These are phyloP conservation scores for Falco rusticolus DNA, from an alignment of 2,797 vertebrate species.

Conservation along the genomic window DNA sequence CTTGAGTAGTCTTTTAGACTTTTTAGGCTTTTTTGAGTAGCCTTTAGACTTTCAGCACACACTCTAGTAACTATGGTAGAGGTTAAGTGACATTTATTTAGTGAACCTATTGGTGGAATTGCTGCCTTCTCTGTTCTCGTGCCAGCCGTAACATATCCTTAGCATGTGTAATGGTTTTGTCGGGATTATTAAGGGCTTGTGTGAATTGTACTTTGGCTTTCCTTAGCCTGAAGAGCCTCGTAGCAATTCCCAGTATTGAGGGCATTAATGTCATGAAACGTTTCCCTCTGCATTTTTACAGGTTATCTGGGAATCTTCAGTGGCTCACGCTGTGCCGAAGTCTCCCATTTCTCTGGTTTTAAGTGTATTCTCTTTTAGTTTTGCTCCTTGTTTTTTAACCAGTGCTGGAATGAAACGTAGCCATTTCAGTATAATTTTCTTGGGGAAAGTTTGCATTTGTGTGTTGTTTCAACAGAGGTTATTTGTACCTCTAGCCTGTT, in stretches of 20 bases:
- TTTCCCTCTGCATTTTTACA: neutral
- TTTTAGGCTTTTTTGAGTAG: neutral
- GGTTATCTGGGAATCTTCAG: neutral
- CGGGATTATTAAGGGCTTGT: slow-evolving; percentile 14
- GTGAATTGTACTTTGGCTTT: slow-evolving; percentile 12
- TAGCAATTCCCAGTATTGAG: neutral
- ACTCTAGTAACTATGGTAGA: neutral
- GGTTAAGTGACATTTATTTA: neutral
- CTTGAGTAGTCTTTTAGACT: neutral
- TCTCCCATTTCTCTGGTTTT: neutral
- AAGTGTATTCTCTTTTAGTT: neutral
- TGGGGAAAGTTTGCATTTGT: neutral
- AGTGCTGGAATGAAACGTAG: neutral
- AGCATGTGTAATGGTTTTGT: slow-evolving; percentile 21
- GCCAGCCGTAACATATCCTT: neutral
- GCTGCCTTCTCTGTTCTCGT: neutral
- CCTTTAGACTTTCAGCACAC: neutral
- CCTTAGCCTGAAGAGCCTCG: neutral
- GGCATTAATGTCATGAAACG: neutral
- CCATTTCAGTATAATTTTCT: neutral
- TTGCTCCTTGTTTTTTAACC: neutral
- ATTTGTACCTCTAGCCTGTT: neutral
- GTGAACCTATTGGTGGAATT: neutral
- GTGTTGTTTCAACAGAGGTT: neutral
- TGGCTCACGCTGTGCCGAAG: neutral